Conservation (phyloP, 2,797 vertebrate species). For the Xiphorhynchus erythropygius region DNA sequence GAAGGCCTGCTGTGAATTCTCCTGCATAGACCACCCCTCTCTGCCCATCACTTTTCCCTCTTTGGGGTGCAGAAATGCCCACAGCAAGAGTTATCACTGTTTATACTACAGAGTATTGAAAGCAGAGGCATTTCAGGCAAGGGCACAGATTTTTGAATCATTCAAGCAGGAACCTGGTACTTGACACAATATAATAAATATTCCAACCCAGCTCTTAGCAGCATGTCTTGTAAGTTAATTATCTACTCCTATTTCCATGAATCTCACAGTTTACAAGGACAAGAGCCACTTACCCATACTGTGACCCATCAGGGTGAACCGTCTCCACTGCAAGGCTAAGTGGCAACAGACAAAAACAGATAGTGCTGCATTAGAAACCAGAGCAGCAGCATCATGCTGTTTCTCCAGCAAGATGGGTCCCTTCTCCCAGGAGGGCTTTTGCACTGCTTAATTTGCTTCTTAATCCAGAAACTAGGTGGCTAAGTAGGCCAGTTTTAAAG, state of each 20-base stretch:
- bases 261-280: not conserved
- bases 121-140: not conserved
- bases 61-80: not conserved
- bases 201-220: not conserved
- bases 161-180: not conserved
- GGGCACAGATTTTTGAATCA: not conserved
- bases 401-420: not conserved
- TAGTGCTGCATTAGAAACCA: conserved; percentile 30
- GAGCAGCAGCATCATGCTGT: not conserved
- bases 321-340: conserved; percentile 89
- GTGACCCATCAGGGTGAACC: conserved; percentile 89
- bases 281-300: conserved; percentile 89
- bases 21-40: not conserved
- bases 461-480: not conserved
- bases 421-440: not conserved
- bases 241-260: not conserved
- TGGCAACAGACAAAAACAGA: conserved; percentile 30
- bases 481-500: not conserved
- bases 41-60: not conserved
- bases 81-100: not conserved
- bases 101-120: not conserved
- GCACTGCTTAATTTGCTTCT: conserved; percentile 12
- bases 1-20: not conserved
- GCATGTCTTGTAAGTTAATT: conserved; percentile 10
- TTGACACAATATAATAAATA: conserved; percentile 1